Evolutionary conservation across 2,888 invertebrate species (phyloP), one percentile per base, ranked within the genome.

Genomic region (Resseliella maxima): DNA sequence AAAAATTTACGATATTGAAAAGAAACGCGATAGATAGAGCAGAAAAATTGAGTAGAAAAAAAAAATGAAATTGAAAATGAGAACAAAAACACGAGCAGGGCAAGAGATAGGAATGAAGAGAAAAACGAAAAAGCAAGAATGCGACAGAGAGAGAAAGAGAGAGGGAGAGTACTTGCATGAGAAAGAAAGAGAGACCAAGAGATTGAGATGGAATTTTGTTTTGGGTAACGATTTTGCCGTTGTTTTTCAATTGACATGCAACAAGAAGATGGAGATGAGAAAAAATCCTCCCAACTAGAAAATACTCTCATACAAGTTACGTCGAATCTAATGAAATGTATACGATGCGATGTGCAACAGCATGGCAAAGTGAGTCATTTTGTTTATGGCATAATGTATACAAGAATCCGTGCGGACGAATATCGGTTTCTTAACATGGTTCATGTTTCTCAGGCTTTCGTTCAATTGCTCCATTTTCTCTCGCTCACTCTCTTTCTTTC

Each of bases 181-280:
- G n/a, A n/a, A n/a, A n/a, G n/a, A n/a, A n/a, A n/a, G n/a, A n/a
- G n/a, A n/a, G n/a, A n/a, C n/a, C n/a, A n/a, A n/a, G n/a, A n/a
- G n/a, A n/a, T n/a, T n/a, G n/a, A n/a, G n/a, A n/a, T n/a, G n/a
- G n/a, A n/a, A n/a, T n/a, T 59, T 59, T 50, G 50, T 50, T 18
- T 50, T 2, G 50, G 5, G 21, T 50, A 50, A 50, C 59, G 12
- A 59, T 59, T 24, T 59, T 59, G 50, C 15, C 59, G 59, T 59
- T 50, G 31, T 72, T 72, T 72, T 72, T 72, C 72, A 72, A 72
- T 72, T 72, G 31, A 72, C 72, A 72, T 31, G 72, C 72, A 72
- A 72, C 72, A 72, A 72, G n/a, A 72, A 59, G 5, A 15, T 18
- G 46, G 12, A 41, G 41, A 41, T 12, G 12, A 41, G 41, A 50